phyloP scores from a whole-genome alignment of 2,113 vertebrate genomes.

The Camelus bactrianus region DNA sequence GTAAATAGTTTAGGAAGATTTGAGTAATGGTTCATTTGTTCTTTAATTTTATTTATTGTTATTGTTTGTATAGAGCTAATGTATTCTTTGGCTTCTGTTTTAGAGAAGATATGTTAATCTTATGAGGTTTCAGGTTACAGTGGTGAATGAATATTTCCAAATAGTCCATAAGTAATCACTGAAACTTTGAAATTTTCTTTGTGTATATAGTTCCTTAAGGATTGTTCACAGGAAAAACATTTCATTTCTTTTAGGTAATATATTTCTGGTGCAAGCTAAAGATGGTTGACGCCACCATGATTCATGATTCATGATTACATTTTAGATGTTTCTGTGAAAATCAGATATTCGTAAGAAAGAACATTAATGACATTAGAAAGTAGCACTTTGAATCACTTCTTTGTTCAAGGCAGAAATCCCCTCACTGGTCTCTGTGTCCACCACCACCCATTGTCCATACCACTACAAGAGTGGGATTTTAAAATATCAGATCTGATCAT shows the following conservation, averaged over 20 bases:
- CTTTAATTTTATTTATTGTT: neutral
- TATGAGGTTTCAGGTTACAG: neutral
- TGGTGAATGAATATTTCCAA: slow-evolving; percentile 21
- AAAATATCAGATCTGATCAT: neutral
- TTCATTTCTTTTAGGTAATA: slow-evolving; percentile 15
- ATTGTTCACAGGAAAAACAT: neutral
- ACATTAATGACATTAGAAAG: neutral
- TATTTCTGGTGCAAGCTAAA: neutral
- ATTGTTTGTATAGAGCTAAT: neutral
- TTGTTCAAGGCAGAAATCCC: neutral
- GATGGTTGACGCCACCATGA: neutral
- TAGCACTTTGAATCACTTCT: neutral
- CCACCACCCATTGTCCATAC: neutral
- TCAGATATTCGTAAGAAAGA: neutral
- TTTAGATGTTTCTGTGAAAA: neutral
- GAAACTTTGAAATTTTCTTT: neutral
- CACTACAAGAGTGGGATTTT: neutral
- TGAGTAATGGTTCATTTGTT: neutral
- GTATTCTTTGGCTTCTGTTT: neutral
- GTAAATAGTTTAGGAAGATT: neutral
- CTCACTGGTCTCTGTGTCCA: neutral
- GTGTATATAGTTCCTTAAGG: neutral
- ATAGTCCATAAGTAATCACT: neutral
- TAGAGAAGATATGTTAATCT: neutral
- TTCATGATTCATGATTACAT: neutral